These are phyloP conservation scores for Apocheima hispidaria DNA, from an alignment of 2,888 invertebrate genomes.

Conservation along the genomic window DNA sequence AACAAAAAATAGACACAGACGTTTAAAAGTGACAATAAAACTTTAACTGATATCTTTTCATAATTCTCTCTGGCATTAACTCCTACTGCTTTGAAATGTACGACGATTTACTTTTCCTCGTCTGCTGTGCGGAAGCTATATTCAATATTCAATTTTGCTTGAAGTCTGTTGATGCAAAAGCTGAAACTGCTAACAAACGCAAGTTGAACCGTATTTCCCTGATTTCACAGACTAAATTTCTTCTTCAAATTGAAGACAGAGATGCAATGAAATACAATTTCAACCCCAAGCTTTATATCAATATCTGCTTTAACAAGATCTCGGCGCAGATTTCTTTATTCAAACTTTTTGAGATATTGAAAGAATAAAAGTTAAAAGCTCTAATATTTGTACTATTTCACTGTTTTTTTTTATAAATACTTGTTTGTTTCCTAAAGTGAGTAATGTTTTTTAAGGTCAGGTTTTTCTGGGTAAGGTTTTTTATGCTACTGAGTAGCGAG, in stretches of 20 bases:
- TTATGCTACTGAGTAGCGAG: too few relatives aligned
- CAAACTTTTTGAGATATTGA: too few relatives aligned
- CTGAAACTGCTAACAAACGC: conserved; percentile 9
- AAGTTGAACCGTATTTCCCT: conserved; percentile 24
- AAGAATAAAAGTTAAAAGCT: too few relatives aligned
- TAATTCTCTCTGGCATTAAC: background rate
- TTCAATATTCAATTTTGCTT: conserved; percentile 40
- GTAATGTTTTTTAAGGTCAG: too few relatives aligned
- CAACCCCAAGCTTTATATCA: background rate
- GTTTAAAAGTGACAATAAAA: too few relatives aligned
- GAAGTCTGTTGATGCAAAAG: conserved; percentile 29
- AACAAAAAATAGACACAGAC: too few relatives aligned
- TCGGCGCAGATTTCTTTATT: background rate
- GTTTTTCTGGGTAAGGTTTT: too few relatives aligned
- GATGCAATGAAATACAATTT: conserved; percentile 2
- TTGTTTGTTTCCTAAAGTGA: too few relatives aligned
- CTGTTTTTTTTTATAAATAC: too few relatives aligned
- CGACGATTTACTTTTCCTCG: background rate
- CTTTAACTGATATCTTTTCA: background rate
- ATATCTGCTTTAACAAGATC: background rate
- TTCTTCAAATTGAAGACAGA: background rate
- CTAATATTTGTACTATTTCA: too few relatives aligned
- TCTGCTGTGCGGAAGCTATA: conserved; percentile 10
- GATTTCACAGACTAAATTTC: conserved; percentile 6
- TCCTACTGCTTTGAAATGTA: background rate